Evolutionary conservation across 2,113 vertebrate species (phyloP).

Genomic region (Ciconia boyciana): DNA sequence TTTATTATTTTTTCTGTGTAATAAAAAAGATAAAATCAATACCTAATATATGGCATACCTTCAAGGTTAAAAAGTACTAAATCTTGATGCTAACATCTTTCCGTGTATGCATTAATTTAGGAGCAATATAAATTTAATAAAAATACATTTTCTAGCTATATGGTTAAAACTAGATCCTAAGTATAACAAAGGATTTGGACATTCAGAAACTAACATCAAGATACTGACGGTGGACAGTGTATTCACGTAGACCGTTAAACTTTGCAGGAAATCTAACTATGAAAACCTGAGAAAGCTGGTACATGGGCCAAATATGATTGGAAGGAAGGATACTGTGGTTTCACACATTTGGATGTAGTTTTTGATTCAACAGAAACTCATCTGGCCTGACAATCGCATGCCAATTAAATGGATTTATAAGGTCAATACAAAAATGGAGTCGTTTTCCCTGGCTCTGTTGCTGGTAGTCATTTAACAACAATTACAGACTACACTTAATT

Average conservation of each 20-base stretch:
- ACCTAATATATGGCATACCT: conserved; percentile 62
- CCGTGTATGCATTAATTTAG: conserved; percentile 43
- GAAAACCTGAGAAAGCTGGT: not conserved
- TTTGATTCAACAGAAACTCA: conserved; percentile 33
- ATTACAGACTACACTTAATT: conserved; percentile 58
- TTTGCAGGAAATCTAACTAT: not conserved
- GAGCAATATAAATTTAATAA: conserved; percentile 23
- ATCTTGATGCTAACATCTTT: conserved; percentile 58
- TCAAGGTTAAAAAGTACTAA: conserved; percentile 67
- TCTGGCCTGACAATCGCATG: conserved; percentile 24
- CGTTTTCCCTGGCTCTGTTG: conserved; percentile 37
- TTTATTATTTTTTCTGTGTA: conserved; percentile 58
- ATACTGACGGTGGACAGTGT: not conserved
- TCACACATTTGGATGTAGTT: not conserved
- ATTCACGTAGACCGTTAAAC: not conserved
- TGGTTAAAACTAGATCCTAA: not conserved
- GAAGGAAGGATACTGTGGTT: not conserved
- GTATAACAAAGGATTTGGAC: not conserved
- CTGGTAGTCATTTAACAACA: conserved; percentile 63
- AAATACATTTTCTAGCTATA: conserved; percentile 7
- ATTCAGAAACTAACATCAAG: not conserved
- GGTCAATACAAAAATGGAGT: conserved; percentile 49
- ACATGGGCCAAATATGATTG: not conserved
- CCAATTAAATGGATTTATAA: conserved; percentile 63
- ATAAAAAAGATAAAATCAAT: conserved; percentile 67